Evolutionary conservation across 2,113 vertebrate genomes (phyloP), one percentile per base, ranked within the genome.

Genomic region (Nothocercus nigrocapillus): DNA sequence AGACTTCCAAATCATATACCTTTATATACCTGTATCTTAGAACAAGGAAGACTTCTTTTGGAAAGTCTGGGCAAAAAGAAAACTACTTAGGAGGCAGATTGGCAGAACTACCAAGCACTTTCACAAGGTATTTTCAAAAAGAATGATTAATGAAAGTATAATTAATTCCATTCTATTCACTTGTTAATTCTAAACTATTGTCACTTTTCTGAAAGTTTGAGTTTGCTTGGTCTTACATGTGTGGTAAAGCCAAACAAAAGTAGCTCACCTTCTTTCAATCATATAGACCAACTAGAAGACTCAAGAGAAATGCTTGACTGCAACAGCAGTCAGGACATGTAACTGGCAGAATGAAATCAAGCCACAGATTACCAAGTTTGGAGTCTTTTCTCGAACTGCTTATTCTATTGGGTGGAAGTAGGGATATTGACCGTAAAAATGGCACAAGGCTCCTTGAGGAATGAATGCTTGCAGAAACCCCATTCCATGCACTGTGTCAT

Each of bases 401-500:
- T 81, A 40, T 36, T 86, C 64, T 94, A 12, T 77, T 80, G 85
- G 88, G 83, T 90, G 69, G 83, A 92, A 96, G 61, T 78, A 81
- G 92, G 94, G 80, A 94, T 90, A 56, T 32, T 84, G 85, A 86
- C 88, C 88, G 90, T 69, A 80, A 95, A 92, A 92, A 86, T 49
- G 44, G 77, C 82, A 72, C 10, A 45, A 77, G 51, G 67, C 7
- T 90, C 88, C 69, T 95, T 85, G 80, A 90, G 83, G 44, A 86
- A 69, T 68, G 85, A 63, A 25, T 95, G 63, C 62, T 77, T 70
- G 49, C 40, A 93, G 75, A 74, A 89, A 66, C 45, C 77, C 40
- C 14, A 7, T 73, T 79, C 85, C 61, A 93, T 63, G 30, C 73
- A 36, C 54, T 62, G 7, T 38, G 51, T 72, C 69, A 69, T 22